Percentiles rank a stretch among this genome's conserved stretches.
These are phyloP conservation scores for Conomelus anceps DNA, from an alignment of 2,888 invertebrate species.

Conservation along the genomic window DNA sequence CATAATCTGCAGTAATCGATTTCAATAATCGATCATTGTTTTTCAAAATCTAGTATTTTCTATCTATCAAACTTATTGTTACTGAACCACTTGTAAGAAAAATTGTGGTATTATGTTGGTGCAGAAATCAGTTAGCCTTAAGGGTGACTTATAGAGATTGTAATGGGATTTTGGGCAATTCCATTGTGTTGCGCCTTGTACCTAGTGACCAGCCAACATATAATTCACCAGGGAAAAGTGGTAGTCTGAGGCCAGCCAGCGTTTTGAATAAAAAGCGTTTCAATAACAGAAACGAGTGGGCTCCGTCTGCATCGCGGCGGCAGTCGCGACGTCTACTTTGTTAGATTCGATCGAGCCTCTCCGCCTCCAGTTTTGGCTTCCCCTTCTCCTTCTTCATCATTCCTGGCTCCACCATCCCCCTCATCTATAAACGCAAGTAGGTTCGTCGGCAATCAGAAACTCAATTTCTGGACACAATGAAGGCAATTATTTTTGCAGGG, in stretches of 20 bases:
- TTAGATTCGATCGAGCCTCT: neutral
- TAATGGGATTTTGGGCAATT: neutral
- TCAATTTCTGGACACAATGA: conserved; percentile 36
- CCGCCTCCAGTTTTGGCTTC: too few species aligned
- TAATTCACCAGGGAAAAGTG: neutral
- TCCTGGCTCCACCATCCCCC: neutral
- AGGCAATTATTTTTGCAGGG: conserved; percentile 34
- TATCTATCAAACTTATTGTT: neutral
- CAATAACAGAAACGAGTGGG: neutral
- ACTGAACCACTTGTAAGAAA: neutral
- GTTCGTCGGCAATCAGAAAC: conserved; percentile 25
- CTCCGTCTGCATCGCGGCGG: neutral
- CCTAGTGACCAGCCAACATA: neutral
- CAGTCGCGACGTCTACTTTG: too few species aligned
- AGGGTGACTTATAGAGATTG: neutral
- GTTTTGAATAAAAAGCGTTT: conserved; percentile 2
- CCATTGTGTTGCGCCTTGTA: neutral
- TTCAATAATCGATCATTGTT: too few species aligned
- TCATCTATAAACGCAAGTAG: neutral
- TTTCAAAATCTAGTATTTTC: too few species aligned
- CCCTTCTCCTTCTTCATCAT: neutral
- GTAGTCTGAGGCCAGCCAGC: neutral
- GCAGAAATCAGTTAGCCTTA: neutral
- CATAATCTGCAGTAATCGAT: too few species aligned
- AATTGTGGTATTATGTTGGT: neutral